Evolutionary conservation across 2,888 invertebrate genomes (phyloP).

Genomic region (Stenolophus ochropezus): DNA sequence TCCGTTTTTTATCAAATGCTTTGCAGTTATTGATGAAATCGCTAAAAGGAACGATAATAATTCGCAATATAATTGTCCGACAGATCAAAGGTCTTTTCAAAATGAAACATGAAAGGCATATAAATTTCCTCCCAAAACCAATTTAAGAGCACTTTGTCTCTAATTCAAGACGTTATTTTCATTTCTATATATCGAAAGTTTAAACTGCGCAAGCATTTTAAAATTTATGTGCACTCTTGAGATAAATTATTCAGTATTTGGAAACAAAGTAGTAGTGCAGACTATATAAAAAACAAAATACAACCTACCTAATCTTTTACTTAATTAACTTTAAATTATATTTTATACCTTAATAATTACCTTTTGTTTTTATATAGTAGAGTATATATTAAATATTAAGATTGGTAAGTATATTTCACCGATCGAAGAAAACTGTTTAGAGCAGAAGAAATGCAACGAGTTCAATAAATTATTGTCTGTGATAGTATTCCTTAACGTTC

Average conservation of each 20-base stretch:
- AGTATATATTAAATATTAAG: no score
- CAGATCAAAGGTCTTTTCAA: neutral
- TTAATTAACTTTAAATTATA: no score
- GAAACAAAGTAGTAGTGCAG: no score
- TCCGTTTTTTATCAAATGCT: neutral
- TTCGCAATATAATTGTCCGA: neutral
- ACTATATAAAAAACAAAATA: no score
- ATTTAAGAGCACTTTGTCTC: constrained; percentile 19
- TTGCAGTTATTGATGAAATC: neutral
- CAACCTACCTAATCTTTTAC: no score
- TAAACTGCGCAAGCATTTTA: constrained; percentile 18
- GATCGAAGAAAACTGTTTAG: no score
- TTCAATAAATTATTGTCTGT: no score
- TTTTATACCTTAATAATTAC: no score
- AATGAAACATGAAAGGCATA: constrained; percentile 18
- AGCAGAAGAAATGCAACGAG: no score
- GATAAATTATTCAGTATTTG: constrained; percentile 58
- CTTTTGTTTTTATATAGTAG: no score
- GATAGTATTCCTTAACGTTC: no score
- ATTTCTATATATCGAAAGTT: constrained; percentile 26
- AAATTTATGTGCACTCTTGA: constrained; percentile 53
- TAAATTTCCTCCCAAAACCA: constrained; percentile 15
- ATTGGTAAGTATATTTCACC: no score
- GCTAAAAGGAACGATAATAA: neutral
- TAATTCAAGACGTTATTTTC: constrained; percentile 18